A percentile compares a stretch with the other conserved stretches of the same genome.
Conservation (phyloP, 2,888 invertebrate genomes). For the Polydrusus cervinus region DNA sequence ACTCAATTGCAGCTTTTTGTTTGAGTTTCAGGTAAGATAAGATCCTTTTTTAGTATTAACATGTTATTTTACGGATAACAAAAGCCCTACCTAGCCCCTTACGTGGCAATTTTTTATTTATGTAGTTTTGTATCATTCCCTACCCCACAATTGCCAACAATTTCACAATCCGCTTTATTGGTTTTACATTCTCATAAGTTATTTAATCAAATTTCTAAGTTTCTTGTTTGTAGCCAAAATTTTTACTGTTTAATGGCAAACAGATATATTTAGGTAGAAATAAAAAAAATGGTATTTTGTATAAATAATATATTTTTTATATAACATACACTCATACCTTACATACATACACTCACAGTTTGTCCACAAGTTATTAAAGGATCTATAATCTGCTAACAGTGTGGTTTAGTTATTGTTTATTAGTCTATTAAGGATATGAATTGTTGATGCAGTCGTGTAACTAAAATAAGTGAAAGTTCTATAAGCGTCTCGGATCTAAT, state of each 20-base stretch:
- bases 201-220: too few species aligned
- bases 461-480: slow-evolving; percentile 53
- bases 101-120: too few species aligned
- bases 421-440: slow-evolving; percentile 57
- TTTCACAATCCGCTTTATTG: too few species aligned
- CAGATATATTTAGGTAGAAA: not conserved
- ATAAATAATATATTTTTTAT: slow-evolving; percentile 56
- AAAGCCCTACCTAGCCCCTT: too few species aligned
- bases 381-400: slow-evolving; percentile 34
- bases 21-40: too few species aligned
- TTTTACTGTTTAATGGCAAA: not conserved
- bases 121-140: too few species aligned
- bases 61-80: too few species aligned
- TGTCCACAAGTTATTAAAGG: slow-evolving; percentile 48
- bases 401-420: slow-evolving; percentile 42
- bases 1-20: too few species aligned
- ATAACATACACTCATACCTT: slow-evolving; percentile 52
- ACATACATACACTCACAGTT: slow-evolving; percentile 56
- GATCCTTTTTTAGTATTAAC: too few species aligned
- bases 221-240: not conserved
- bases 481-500: slow-evolving; percentile 52
- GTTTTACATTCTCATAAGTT: too few species aligned
- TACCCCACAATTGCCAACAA: too few species aligned
- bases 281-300: slow-evolving; percentile 37
- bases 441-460: slow-evolving; percentile 57